A percentile compares a stretch with the other conserved stretches of the same genome.
Evolutionary conservation across 2,888 invertebrate genomes (phyloP).

Genomic region (Chalcosyrphus nemorum): DNA sequence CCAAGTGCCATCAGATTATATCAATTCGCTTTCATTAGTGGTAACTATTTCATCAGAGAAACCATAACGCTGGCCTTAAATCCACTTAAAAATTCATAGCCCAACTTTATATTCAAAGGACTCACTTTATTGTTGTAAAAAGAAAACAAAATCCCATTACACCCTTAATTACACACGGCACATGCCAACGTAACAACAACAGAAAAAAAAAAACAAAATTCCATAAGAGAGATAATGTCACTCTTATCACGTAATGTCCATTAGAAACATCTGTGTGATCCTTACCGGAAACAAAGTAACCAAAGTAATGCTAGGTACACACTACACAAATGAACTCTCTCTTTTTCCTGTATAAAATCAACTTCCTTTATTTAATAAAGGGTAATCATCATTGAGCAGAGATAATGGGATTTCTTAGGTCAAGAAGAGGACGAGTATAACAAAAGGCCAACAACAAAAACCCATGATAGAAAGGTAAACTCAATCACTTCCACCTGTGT

Average conservation of each 20-base stretch:
- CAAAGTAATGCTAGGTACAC: constrained; percentile 34
- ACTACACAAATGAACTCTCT: constrained; percentile 26
- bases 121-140: not conserved
- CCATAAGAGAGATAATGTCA: constrained; percentile 36
- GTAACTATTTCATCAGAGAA: no score
- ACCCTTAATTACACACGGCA: not conserved
- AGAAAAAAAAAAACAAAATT: not conserved
- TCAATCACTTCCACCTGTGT: constrained; percentile 71
- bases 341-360: not conserved
- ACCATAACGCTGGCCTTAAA: no score
- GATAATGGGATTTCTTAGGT: constrained; percentile 53
- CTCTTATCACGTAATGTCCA: constrained; percentile 68
- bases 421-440: constrained; percentile 3
- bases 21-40: no score
- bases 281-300: constrained; percentile 41
- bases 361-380: constrained; percentile 56
- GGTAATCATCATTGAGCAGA: constrained; percentile 64
- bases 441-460: not conserved
- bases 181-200: not conserved
- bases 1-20: no score
- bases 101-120: constrained; percentile 24
- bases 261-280: constrained; percentile 67
- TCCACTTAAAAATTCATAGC: constrained; percentile 29
- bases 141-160: not conserved
- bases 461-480: constrained; percentile 29